Conservation (phyloP, 2,888 invertebrate species). For the Dermolepida albohirtum region DNA sequence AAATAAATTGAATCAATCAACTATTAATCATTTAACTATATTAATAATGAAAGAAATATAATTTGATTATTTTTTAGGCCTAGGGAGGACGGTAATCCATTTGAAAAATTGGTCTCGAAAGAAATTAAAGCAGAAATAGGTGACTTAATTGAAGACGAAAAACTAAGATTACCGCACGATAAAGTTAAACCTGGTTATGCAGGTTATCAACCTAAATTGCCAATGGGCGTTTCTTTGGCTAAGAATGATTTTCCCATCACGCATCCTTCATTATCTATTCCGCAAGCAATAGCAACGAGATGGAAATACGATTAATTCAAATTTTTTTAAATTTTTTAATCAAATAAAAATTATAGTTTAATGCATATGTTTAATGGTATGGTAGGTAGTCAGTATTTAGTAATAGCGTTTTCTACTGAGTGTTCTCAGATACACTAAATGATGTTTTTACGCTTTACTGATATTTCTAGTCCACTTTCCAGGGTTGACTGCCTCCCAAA, state of each 20-base stretch:
- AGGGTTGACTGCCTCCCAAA: no score
- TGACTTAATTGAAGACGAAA: slow-evolving; percentile 56
- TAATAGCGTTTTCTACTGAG: no score
- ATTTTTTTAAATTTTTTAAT: no score
- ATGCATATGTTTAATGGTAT: no score
- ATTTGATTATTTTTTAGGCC: not conserved
- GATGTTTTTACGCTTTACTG: no score
- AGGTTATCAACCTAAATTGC: slow-evolving; percentile 58
- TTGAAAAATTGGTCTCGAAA: slow-evolving; percentile 52
- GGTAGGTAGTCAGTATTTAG: no score
- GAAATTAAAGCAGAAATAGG: slow-evolving; percentile 57
- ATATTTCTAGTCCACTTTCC: no score
- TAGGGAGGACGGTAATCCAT: slow-evolving; percentile 14
- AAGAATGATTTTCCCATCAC: slow-evolving; percentile 54
- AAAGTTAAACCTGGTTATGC: slow-evolving; percentile 57
- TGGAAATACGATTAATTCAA: slow-evolving; percentile 17
- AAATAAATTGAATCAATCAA: no score
- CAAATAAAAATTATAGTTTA: no score
- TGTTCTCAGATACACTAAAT: no score
- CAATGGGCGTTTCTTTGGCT: slow-evolving; percentile 56
- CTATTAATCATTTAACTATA: no score
- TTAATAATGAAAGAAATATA: not conserved
- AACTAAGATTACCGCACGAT: slow-evolving; percentile 61
- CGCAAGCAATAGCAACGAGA: slow-evolving; percentile 58
- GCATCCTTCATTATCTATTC: slow-evolving; percentile 59